These are phyloP conservation scores for Osmoderma eremita DNA, from an alignment of 2,888 invertebrate species.

Conservation along the genomic window DNA sequence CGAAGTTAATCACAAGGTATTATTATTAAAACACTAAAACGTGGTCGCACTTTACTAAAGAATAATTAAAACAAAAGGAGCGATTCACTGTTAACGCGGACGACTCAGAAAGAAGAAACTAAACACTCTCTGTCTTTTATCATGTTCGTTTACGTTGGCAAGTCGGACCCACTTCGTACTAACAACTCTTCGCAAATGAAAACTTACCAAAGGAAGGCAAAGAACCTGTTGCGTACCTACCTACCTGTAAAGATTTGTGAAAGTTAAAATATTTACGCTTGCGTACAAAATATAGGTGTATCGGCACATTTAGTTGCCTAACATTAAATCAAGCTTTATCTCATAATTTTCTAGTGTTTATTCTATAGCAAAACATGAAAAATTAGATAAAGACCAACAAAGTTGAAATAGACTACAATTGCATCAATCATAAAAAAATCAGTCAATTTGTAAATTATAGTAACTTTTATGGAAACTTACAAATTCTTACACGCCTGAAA, in stretches of 20 bases:
- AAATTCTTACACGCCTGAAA: no score
- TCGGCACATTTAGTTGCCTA: constrained; percentile 20
- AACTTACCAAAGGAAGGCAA: constrained; percentile 45
- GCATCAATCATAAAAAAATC: no score
- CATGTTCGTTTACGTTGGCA: constrained; percentile 43
- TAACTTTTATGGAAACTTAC: no score
- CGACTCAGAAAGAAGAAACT: constrained; percentile 22
- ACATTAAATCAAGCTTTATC: background rate
- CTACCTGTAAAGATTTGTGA: constrained; percentile 43
- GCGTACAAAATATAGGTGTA: constrained; percentile 5
- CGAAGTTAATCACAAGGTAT: constrained; percentile 21
- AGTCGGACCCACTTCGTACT: constrained; percentile 45
- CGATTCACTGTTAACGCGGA: constrained; percentile 43
- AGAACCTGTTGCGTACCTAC: constrained; percentile 50
- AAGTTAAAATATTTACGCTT: constrained; percentile 31
- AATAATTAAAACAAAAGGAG: constrained; percentile 21
- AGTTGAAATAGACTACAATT: no score
- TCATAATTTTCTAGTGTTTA: no score
- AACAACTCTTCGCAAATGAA: constrained; percentile 44
- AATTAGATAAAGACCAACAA: no score
- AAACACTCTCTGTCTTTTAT: constrained; percentile 35
- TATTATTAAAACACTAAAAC: constrained; percentile 21
- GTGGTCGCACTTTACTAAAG: constrained; percentile 19
- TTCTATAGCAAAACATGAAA: no score
- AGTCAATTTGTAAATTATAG: no score